These are phyloP conservation scores for Omphaloscelis lunosa DNA, from an alignment of 2,888 invertebrate genomes.

Conservation along the genomic window DNA sequence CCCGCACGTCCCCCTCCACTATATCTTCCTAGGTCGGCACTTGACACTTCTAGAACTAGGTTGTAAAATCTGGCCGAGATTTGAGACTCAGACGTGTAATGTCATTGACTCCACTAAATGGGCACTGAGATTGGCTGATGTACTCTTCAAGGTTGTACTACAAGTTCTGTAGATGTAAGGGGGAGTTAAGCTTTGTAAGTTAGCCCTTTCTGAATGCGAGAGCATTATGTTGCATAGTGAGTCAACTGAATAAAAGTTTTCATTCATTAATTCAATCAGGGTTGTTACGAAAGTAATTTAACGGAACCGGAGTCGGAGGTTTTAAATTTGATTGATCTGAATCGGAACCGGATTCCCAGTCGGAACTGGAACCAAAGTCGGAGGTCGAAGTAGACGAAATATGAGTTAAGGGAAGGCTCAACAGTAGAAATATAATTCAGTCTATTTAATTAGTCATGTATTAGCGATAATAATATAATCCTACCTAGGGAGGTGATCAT, in stretches of 20 bases:
- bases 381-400: too few species aligned
- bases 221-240: not conserved
- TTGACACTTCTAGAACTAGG: slow-evolving; percentile 72
- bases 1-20: slow-evolving; percentile 35
- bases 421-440: too few species aligned
- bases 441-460: too few species aligned
- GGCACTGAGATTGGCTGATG: not conserved
- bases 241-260: not conserved
- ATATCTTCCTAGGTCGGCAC: slow-evolving; percentile 56
- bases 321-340: too few species aligned
- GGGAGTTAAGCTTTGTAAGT: not conserved
- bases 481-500: too few species aligned
- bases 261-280: not conserved
- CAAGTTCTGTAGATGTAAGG: not conserved
- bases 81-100: slow-evolving; percentile 25
- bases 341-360: too few species aligned
- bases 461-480: too few species aligned
- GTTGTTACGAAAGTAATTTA: too few species aligned
- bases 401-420: too few species aligned
- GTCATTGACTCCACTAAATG: slow-evolving; percentile 31
- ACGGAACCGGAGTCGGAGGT: too few species aligned
- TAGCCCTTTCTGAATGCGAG: not conserved
- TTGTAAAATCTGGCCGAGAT: slow-evolving; percentile 44
- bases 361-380: too few species aligned
- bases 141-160: slow-evolving; percentile 6